Base-by-base conservation (phyloP, 92 coral and sea anemone genomes). In the Epizoanthus rinbou region DNA sequence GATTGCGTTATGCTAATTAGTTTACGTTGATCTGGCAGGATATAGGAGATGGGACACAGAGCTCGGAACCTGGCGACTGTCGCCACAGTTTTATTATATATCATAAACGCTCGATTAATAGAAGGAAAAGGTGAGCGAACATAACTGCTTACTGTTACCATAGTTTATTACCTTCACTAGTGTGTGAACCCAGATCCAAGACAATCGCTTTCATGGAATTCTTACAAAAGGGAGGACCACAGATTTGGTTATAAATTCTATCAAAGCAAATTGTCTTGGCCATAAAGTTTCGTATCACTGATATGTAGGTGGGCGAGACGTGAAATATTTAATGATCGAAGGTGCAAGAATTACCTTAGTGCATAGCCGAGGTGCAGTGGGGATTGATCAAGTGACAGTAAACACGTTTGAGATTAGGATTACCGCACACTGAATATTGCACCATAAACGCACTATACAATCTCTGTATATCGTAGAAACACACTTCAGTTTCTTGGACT, bases 11-110 rank as follows among this genome's bases (percentile, higher is more conserved):
- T 56, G 64, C 65, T 74, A 74, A 74, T 54, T 11, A 74, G 19
- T 13, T 57, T 10, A 10, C 50, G 10, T 75, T 22, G 21, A 41
- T 67, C 69, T 41, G 18, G 56, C 71, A 78, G 82, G 28, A 22
- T 39, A 25, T n/a, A 28, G 9, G 57, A 74, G 19, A 78, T 78
- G 82, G 71, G 47, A 41, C 58, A 37, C 56, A 43, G 67, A 78
- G 71, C 59, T 41, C 70, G 57, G 64, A 69, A 62, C 13, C 23
- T 78, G 82, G 63, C 82, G 82, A 47, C 22, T 37, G 82, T 78
- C 31, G 82, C 71, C 31, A 41, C 64, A 3, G 24, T 62, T 41
- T 14, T 78, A 78, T 5, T 31, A 22, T 9, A 19, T 3, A 60
- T 78, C 47, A 63, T 78, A 57, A 78, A 78, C 57, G 21, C 71